Conservation (phyloP, 2,797 vertebrate genomes). For the Tolypeutes matacus region DNA sequence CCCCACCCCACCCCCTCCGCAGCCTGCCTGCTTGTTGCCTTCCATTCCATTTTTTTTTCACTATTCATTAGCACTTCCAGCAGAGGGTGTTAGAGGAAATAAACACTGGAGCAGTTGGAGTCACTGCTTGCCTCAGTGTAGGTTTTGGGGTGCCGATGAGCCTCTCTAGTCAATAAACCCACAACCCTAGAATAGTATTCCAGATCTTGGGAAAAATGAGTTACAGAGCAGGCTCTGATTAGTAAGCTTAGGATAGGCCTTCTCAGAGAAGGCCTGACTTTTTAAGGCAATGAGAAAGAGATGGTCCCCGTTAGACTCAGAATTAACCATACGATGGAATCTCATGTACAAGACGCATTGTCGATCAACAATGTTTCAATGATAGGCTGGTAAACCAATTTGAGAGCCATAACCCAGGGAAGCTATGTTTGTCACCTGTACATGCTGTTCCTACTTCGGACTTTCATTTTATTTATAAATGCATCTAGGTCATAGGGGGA, state of each 20-base stretch:
- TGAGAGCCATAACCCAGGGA: background rate
- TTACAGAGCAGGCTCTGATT: conserved; percentile 12
- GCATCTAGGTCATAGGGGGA: background rate
- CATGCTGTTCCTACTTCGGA: background rate
- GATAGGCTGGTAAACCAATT: background rate
- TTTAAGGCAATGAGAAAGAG: background rate
- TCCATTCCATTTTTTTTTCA: background rate
- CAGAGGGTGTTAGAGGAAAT: conserved; percentile 3
- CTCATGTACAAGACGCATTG: background rate
- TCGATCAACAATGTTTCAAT: background rate
- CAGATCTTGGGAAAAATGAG: background rate
- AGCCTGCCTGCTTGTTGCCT: background rate
- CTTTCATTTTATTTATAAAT: conserved; percentile 38
- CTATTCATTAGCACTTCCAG: conserved; percentile 4
- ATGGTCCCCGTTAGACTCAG: background rate
- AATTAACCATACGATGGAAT: background rate
- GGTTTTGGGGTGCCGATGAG: background rate
- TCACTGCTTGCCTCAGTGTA: background rate
- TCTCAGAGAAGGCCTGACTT: background rate
- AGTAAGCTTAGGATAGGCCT: background rate
- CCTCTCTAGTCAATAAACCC: background rate
- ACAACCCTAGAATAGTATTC: background rate
- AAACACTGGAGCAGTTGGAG: background rate
- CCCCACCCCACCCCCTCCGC: background rate
- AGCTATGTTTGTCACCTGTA: background rate